Evolutionary conservation across 1,140 invertebrate species (phyloP).

Genomic region (Mactra quadrangularis): DNA sequence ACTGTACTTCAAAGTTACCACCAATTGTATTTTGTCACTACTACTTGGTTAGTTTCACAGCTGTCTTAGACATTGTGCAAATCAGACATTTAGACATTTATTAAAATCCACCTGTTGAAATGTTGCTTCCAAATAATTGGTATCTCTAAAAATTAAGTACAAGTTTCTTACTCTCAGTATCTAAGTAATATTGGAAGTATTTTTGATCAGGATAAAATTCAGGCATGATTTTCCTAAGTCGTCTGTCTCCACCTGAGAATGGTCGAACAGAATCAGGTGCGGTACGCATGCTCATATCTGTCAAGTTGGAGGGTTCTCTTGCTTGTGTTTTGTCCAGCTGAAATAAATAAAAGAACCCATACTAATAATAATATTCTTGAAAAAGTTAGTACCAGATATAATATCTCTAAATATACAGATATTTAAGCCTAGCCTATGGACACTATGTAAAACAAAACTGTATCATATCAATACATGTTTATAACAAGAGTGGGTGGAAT

Average conservation of each 20-base stretch:
- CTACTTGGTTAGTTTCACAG: too few relatives aligned
- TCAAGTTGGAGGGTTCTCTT: constrained; percentile 35
- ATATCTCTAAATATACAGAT: background rate
- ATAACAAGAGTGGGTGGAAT: too few relatives aligned
- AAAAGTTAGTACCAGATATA: background rate
- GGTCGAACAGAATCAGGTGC: constrained; percentile 22
- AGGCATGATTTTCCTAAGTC: constrained; percentile 2
- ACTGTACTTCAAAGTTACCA: too few relatives aligned
- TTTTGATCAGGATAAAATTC: constrained; percentile 52
- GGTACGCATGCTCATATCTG: constrained; percentile 53
- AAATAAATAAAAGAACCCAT: background rate
- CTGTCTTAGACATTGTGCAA: too few relatives aligned
- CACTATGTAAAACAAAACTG: too few relatives aligned
- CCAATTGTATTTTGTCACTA: too few relatives aligned
- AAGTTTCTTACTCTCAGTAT: constrained; percentile 45
- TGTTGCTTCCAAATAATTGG: too few relatives aligned
- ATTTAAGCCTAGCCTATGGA: too few relatives aligned
- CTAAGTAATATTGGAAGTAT: constrained; percentile 54
- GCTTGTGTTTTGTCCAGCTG: background rate
- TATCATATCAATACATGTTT: too few relatives aligned
- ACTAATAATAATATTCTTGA: background rate
- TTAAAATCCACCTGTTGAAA: too few relatives aligned
- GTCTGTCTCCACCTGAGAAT: constrained; percentile 8
- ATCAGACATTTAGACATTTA: too few relatives aligned
- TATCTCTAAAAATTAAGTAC: too few relatives aligned